Evolutionary conservation across 2,888 invertebrate genomes (phyloP), one percentile per base, ranked within the genome.

Genomic region (Cerastis leucographa): DNA sequence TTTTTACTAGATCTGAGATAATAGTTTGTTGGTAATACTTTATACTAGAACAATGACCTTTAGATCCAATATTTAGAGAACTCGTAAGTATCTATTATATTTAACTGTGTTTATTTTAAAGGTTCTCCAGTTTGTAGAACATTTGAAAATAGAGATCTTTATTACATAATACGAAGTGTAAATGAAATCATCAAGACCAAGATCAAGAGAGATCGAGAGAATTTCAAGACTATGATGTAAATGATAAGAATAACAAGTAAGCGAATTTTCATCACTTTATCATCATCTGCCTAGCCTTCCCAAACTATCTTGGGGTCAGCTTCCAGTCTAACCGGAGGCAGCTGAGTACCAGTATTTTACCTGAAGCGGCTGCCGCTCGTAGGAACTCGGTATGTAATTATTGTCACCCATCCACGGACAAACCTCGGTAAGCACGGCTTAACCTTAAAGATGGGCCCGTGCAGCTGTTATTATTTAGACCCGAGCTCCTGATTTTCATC

Each of bases 11-110:
- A 46, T 3, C 12, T 12, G n/a, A n/a, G 46, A 46, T 40, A 54
- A 40, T 22, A 9, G 40, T 46, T 44, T 29, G 6, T 78, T 42
- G 12, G 4, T 62, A 56, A 49, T 61, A 5, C 40, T n/a, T 12
- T 54, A 3, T 35, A 40, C 46, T n/a, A 25, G 25, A 14, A n/a
- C 14, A 70, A 35, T 25, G 61, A 67, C 66, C 79, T 78, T 61
- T 61, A 66, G 25, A 54, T 40, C 12, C 11, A 14, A 46, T 11
- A 51, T 35, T 54, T 12, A 12, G 22, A 70, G 40, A 78, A 35
- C 35, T 35, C 35, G 35, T 3, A 67, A 54, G 19, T 29, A 42
- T 17, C n/a, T 54, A 29, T 25, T 71, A 62, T 80, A 35, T 65
- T 49, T 40, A n/a, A 40, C n/a, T 62, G 12, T 19, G 11, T 40